Base-by-base conservation (phyloP, 2,113 vertebrate species). In the Eublepharis macularius region DNA sequence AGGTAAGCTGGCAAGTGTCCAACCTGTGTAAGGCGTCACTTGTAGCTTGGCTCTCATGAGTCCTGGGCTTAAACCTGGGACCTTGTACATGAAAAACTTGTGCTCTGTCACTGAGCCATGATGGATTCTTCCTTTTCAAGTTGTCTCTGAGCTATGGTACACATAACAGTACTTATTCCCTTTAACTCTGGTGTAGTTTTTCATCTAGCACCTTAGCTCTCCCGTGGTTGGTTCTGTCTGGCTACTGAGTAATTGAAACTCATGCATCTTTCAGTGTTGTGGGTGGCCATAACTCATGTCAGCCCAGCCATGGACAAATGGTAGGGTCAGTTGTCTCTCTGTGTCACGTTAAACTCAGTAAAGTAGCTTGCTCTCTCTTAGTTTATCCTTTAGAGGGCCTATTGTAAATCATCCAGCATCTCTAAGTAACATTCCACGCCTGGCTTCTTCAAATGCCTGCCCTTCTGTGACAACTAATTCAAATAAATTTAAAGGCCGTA, bases 211-310 rank as follows among this genome's bases (percentile, higher is more conserved):
- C 70, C 49, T 63, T 72, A 65, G 32, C 1, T 24, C 1, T 32
- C 0, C 0, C 2, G 0, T 39, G 75, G n/a, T 69, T 80, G 63
- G 17, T 84, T 1, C 73, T 76, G 57, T 69, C 43, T 74, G 70
- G 90, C 81, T 49, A 45, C 12, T 63, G 82, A n/a, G 16, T 90
- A 92, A 81, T 90, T 69, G 87, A 79, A 90, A 89, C 32, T 21
- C 66, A 14, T 9, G 26, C 76, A 6, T 70, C 80, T 80, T 85
- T 45, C 69, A 76, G 84, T 66, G 75, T 70, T 0, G 1, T 0
- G 69, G 60, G 63, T 4, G 80, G 84, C 90, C 81, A 4, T 29
- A 43, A 86, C 94, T 92, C 83, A 90, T 74, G 29, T 29, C 1
- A 16, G 85, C 65, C 70, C 29, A 90, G 34, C 80, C 86, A 70